Evolutionary conservation across 2,113 vertebrate genomes (phyloP).

Genomic region (Macquaria australasica): DNA sequence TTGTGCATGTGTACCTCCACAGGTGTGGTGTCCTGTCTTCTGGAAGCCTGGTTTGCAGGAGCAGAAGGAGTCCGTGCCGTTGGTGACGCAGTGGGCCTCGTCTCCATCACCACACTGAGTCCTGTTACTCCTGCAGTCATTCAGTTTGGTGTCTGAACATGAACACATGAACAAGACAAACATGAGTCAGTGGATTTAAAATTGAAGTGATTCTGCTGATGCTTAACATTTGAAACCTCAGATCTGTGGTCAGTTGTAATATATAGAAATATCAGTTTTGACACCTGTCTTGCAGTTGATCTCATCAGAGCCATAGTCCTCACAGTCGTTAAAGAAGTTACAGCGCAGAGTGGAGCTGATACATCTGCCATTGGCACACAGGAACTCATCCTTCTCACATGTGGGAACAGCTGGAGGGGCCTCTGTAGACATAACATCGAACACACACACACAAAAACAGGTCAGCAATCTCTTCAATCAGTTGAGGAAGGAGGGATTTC

Average conservation of each 20-base stretch:
- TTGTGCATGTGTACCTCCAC: slow-evolving; percentile 86
- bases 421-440: slow-evolving; percentile 57
- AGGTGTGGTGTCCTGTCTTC: slow-evolving; percentile 88
- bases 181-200: neutral
- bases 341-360: slow-evolving; percentile 91
- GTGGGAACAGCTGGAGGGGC: slow-evolving; percentile 73
- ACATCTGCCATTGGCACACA: slow-evolving; percentile 90
- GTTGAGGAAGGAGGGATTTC: neutral
- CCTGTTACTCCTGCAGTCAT: slow-evolving; percentile 89
- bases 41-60: slow-evolving; percentile 93
- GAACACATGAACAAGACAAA: accelerated
- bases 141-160: slow-evolving; percentile 87
- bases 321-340: slow-evolving; percentile 96
- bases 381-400: slow-evolving; percentile 93
- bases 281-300: slow-evolving; percentile 85
- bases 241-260: neutral
- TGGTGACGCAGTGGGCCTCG: slow-evolving; percentile 90
- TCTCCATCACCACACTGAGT: slow-evolving; percentile 90
- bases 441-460: neutral
- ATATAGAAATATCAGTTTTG: neutral
- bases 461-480: slow-evolving; percentile 3
- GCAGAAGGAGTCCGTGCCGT: slow-evolving; percentile 89
- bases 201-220: neutral
- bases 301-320: slow-evolving; percentile 93
- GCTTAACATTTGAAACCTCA: neutral